Evolutionary conservation across 2,888 invertebrate species (phyloP), one percentile per base, ranked within the genome.

Genomic region (Athripsodes cinereus): DNA sequence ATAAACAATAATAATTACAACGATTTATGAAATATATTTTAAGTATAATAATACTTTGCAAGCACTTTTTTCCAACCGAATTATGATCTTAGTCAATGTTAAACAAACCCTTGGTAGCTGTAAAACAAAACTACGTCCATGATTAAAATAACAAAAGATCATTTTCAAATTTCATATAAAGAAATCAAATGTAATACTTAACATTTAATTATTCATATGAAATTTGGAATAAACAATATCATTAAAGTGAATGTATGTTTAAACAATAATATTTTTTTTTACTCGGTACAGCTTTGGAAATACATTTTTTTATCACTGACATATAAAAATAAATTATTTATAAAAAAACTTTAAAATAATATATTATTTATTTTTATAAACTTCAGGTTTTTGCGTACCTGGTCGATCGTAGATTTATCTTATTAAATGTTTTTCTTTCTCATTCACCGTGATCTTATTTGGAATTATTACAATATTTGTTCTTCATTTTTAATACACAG

Each of bases 321-420:
- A 53, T 35, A 52, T 59, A 46, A 55, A 51, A 52, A 54, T 51
- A 51, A 40, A 52, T 53, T 60, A 55, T 51, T 56, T 63, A 63
- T 61, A 63, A 63, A 63, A 61, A 63, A 55, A 63, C 50, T n/a
- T n/a, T n/a, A n/a, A n/a, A n/a, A n/a, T n/a, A n/a, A n/a, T n/a
- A n/a, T 48, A 61, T 59, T 55, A 57, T 31, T 53, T 57, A 53
- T 20, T 55, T n/a, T 53, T 56, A 53, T 59, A 53, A n/a, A 59
- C 63, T 31, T 63, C 63, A 63, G 63, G 63, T 55, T 35, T n/a
- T n/a, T 22, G 16, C 18, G 31, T 51, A 57, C 63, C 63, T 63
- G 63, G 63, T 63, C 63, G 63, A 60, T 63, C 63, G 63, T 55
- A 59, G 61, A 63, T 59, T 63, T 53, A 26, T 35, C 26, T 49